These are phyloP conservation scores for Melanerpes formicivorus DNA, from an alignment of 2,113 vertebrate genomes.

Conservation along the genomic window DNA sequence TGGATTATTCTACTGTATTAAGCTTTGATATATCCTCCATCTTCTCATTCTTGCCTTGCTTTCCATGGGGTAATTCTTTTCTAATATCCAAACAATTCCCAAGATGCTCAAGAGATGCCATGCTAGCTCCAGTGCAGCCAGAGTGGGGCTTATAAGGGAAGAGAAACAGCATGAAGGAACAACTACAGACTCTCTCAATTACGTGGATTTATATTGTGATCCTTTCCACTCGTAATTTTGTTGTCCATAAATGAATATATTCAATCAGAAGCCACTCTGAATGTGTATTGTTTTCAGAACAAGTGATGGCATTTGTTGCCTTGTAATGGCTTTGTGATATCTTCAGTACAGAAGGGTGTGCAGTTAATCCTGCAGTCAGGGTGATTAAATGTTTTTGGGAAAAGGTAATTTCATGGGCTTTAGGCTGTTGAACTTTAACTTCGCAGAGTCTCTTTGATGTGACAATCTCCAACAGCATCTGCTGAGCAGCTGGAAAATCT, in stretches of 20 bases:
- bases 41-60: not conserved
- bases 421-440: slow-evolving; percentile 66
- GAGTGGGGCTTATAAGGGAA: not conserved
- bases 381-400: slow-evolving; percentile 37
- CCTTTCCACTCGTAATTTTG: not conserved
- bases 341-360: not conserved
- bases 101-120: not conserved
- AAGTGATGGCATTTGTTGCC: not conserved
- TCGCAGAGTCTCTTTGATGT: slow-evolving; percentile 39
- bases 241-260: not conserved
- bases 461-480: slow-evolving; percentile 48
- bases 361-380: slow-evolving; percentile 13
- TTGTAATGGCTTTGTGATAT: not conserved
- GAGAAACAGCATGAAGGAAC: not conserved
- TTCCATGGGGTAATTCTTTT: not conserved
- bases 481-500: slow-evolving; percentile 60
- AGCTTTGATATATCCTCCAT: not conserved
- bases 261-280: not conserved
- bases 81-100: not conserved
- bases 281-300: not conserved
- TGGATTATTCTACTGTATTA: not conserved
- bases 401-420: slow-evolving; percentile 66
- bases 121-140: not conserved
- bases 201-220: not conserved
- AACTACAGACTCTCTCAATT: not conserved